A percentile compares a stretch with the other conserved stretches of the same genome.
Evolutionary conservation across 2,113 vertebrate genomes (phyloP).

Genomic region (Macaca mulatta): DNA sequence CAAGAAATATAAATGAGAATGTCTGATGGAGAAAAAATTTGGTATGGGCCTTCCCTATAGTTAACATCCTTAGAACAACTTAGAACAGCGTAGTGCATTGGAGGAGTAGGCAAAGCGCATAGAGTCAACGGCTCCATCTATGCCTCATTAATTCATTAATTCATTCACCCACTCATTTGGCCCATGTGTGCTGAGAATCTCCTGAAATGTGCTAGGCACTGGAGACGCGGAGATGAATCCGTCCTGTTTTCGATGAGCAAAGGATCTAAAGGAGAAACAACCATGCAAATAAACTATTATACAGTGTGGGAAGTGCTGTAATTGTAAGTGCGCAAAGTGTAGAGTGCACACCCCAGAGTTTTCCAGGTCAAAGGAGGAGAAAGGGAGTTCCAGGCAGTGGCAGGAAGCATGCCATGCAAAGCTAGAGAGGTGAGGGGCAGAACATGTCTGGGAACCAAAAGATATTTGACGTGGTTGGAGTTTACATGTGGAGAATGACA

Average conservation of each 20-base stretch:
- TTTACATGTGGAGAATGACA: not conserved
- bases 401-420: not conserved
- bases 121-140: not conserved
- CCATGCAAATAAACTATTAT: not conserved
- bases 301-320: not conserved
- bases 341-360: not conserved
- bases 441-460: not conserved
- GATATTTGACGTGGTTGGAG: not conserved
- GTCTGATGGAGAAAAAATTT: not conserved
- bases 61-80: not conserved
- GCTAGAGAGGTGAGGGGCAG: not conserved
- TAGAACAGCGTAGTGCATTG: not conserved
- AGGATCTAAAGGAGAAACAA: not conserved
- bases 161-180: not conserved
- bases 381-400: not conserved
- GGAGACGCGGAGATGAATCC: not conserved
- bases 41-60: not conserved
- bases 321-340: not conserved
- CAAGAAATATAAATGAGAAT: not conserved
- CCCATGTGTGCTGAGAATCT: not conserved
- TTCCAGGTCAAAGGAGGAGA: not conserved
- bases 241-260: not conserved
- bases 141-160: not conserved
- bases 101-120: not conserved
- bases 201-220: not conserved